Evolutionary conservation across 92 coral and sea anemone genomes (phyloP).

Genomic region (Palythoa grandis): DNA sequence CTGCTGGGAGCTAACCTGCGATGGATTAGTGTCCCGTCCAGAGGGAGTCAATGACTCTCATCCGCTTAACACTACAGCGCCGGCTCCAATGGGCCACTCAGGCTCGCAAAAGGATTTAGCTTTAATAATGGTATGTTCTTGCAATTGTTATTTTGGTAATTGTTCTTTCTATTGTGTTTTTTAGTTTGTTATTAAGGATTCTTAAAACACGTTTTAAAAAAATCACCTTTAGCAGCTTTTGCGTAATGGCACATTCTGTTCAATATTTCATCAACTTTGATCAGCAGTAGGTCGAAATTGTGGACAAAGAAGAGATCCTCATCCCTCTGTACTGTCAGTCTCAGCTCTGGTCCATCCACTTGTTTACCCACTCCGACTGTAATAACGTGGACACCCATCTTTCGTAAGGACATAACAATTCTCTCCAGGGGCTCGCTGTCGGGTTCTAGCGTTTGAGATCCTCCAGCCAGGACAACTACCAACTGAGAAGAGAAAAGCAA

Average conservation of each 20-base stretch:
- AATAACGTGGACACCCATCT: conserved; percentile 23
- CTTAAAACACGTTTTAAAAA: too few relatives aligned
- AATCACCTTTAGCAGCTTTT: background rate
- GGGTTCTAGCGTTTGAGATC: conserved; percentile 24
- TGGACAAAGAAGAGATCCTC: conserved; percentile 31
- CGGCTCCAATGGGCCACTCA: too few relatives aligned
- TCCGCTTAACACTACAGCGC: too few relatives aligned
- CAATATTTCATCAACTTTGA: conserved; percentile 7
- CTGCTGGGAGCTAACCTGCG: too few relatives aligned
- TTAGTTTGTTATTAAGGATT: too few relatives aligned
- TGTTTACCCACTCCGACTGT: conserved; percentile 22
- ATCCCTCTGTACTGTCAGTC: conserved; percentile 32
- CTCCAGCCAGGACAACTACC: conserved; percentile 29
- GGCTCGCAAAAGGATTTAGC: too few relatives aligned
- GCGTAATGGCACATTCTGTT: conserved; percentile 29
- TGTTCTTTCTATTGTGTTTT: too few relatives aligned
- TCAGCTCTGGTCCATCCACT: conserved; percentile 18
- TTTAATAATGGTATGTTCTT: too few relatives aligned
- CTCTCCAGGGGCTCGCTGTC: conserved; percentile 35
- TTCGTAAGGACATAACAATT: background rate
- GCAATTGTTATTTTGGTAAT: too few relatives aligned
- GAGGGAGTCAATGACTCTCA: too few relatives aligned
- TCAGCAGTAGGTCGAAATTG: background rate
- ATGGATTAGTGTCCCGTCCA: too few relatives aligned
- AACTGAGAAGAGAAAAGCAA: background rate